These are phyloP conservation scores for Drosophila melanosoma DNA, from an alignment of 2,888 invertebrate species.

Conservation along the genomic window DNA sequence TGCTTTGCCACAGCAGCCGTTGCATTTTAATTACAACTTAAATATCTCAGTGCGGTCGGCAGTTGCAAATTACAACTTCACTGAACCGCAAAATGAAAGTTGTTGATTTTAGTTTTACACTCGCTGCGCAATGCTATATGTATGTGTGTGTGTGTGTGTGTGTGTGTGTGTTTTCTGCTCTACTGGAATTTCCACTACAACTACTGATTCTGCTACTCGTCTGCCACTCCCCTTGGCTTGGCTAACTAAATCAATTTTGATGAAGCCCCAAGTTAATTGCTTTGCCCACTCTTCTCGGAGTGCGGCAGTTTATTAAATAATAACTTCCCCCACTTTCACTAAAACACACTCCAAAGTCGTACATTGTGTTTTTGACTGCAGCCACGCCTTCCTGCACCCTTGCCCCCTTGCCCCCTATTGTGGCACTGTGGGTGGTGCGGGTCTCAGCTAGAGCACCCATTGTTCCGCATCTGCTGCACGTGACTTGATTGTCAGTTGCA, in stretches of 20 bases:
- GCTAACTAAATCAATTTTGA: slow-evolving; percentile 64
- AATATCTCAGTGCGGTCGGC: slow-evolving; percentile 73
- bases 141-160: slow-evolving; percentile 19
- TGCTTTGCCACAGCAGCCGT: slow-evolving; percentile 38
- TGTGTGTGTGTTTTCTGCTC: slow-evolving; percentile 29
- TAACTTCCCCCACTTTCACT: slow-evolving; percentile 49
- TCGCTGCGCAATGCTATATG: neutral
- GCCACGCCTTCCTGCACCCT: neutral
- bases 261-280: slow-evolving; percentile 59
- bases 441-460: slow-evolving; percentile 8
- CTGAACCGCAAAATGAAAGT: slow-evolving; percentile 79
- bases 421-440: slow-evolving; percentile 2
- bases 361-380: slow-evolving; percentile 23
- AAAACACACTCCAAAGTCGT: slow-evolving; percentile 27
- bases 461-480: slow-evolving; percentile 53
- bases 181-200: slow-evolving; percentile 19
- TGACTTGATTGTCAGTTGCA: slow-evolving; percentile 81
- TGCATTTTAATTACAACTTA: slow-evolving; percentile 80
- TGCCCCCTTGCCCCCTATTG: neutral
- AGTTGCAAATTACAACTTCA: slow-evolving; percentile 74
- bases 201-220: neutral
- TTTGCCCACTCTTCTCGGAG: slow-evolving; percentile 2
- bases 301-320: slow-evolving; percentile 53
- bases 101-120: slow-evolving; percentile 55
- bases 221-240: slow-evolving; percentile 1